These are phyloP conservation scores for Bombus pascuorum DNA, from an alignment of 1,140 invertebrate genomes.

Conservation along the genomic window DNA sequence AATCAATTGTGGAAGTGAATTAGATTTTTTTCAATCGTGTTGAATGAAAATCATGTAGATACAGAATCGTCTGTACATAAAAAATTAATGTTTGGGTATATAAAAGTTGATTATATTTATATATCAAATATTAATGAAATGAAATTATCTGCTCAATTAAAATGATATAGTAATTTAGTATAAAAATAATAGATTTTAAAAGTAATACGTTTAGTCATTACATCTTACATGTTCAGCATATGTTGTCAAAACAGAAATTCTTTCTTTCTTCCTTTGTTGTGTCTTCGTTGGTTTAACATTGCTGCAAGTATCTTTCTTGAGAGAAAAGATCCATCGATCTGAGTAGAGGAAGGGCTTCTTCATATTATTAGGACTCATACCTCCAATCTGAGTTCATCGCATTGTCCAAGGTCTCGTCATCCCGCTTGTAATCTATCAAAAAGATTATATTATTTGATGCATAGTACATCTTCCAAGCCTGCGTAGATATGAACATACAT, in stretches of 20 bases:
- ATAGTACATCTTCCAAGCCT: background rate
- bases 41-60: too few species aligned
- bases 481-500: slow-evolving; percentile 21
- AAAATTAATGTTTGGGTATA: too few species aligned
- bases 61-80: too few species aligned
- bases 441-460: slow-evolving; percentile 71
- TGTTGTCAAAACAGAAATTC: background rate
- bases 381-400: slow-evolving; percentile 74
- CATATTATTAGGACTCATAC: slow-evolving; percentile 42
- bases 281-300: background rate
- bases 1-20: too few species aligned
- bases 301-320: slow-evolving; percentile 11
- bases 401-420: slow-evolving; percentile 69
- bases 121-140: background rate
- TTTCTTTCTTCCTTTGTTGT: background rate
- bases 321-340: slow-evolving; percentile 22
- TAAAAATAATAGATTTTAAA: background rate
- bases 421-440: slow-evolving; percentile 77
- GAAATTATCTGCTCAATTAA: background rate
- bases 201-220: background rate
- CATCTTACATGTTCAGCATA: background rate
- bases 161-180: background rate
- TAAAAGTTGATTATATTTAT: background rate
- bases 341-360: slow-evolving; percentile 31
- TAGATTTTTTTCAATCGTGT: too few species aligned